These are phyloP conservation scores for Alectura lathami DNA, from an alignment of 2,113 vertebrate species.

Conservation along the genomic window DNA sequence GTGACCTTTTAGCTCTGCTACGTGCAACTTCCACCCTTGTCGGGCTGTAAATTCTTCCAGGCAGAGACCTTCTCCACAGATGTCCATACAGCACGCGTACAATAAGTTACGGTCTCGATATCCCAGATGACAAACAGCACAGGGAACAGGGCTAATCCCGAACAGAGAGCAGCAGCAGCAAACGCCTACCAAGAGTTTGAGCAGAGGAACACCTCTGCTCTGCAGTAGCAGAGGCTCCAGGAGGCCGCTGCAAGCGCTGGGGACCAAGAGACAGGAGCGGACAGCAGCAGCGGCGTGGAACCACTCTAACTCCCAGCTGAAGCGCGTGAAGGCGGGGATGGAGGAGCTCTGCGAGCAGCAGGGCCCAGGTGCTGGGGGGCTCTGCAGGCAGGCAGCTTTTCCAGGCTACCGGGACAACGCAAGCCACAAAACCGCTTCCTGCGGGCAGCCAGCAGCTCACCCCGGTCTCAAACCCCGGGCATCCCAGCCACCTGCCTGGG, in stretches of 20 bases:
- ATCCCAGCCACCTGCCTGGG: background rate
- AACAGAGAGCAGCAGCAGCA: background rate
- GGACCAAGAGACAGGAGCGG: background rate
- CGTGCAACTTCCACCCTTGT: background rate
- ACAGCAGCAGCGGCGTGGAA: too few relatives aligned
- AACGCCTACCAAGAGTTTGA: background rate
- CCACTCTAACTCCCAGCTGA: too few relatives aligned
- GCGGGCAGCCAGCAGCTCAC: background rate
- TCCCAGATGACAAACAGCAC: background rate
- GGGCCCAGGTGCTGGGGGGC: background rate
- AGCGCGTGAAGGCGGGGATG: background rate
- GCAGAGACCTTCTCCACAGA: background rate
- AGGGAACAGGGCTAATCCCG: fast-evolving
- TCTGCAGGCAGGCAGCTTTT: fast-evolving
- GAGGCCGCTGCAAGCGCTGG: background rate
- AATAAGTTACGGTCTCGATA: background rate
- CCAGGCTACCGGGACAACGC: fast-evolving
- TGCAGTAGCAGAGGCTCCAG: background rate
- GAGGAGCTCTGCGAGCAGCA: background rate
- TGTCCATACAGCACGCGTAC: background rate
- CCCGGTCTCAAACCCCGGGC: background rate
- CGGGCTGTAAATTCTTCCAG: conserved; percentile 32
- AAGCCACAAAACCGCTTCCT: background rate
- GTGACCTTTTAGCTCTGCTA: background rate
- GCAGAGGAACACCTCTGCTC: background rate